A percentile compares a stretch with the other conserved stretches of the same genome.
phyloP scores from a whole-genome alignment of 2,888 invertebrate species.

The Tetramorium bicarinatum region DNA sequence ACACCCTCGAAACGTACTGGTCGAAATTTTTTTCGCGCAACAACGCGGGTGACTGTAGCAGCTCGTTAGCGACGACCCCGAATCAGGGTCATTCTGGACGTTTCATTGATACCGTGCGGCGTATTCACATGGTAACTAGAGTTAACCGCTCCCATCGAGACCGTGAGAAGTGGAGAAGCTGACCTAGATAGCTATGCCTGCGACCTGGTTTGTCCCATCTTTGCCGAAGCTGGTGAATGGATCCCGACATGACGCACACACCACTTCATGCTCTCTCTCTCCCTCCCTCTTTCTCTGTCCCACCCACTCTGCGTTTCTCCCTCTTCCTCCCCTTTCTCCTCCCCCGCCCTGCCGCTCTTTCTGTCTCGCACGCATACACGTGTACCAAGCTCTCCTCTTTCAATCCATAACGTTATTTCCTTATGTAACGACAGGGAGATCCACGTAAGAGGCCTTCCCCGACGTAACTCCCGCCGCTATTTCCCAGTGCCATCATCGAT shows the following conservation, averaged over 20 bases:
- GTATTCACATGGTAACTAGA: conserved; percentile 74
- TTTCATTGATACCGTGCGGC: conserved; percentile 74
- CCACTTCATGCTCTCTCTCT: conserved; percentile 61
- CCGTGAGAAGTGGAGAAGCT: conserved; percentile 77
- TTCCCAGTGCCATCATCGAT: conserved; percentile 44
- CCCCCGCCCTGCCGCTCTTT: neutral
- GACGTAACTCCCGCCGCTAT: conserved; percentile 34
- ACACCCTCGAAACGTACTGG: neutral
- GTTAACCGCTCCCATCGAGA: conserved; percentile 73
- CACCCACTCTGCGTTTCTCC: neutral
- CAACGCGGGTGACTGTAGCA: neutral
- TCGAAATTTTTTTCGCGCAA: neutral
- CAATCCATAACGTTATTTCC: conserved; percentile 74
- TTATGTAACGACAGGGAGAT: conserved; percentile 70
- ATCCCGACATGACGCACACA: conserved; percentile 82
- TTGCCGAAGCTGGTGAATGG: conserved; percentile 82
- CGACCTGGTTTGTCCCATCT: conserved; percentile 76
- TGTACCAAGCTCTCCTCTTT: conserved; percentile 17
- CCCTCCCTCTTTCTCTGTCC: neutral
- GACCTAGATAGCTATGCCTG: conserved; percentile 80
- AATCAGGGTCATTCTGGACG: conserved; percentile 71
- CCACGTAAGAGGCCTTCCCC: conserved; percentile 64
- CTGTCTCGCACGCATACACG: conserved; percentile 5
- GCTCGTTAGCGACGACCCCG: conserved; percentile 59
- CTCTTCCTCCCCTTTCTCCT: neutral